Base-by-base conservation (phyloP, 2,797 vertebrate species). In the Epinephelus coioides region DNA sequence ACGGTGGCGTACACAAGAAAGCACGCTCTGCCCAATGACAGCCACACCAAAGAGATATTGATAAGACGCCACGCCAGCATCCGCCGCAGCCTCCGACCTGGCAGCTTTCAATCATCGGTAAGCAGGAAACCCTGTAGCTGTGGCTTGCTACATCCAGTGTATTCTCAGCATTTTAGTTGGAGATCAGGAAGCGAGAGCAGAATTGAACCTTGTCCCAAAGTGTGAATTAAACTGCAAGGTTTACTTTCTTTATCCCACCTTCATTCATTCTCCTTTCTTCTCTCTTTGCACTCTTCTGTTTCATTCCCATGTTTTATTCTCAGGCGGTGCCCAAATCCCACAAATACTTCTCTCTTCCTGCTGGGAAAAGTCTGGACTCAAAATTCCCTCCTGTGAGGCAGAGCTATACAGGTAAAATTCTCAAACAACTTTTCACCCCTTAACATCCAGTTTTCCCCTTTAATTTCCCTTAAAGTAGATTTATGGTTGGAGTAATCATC, bases 21-120 rank as follows among this genome's bases (percentile, higher is more conserved):
- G 79, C 96, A 98, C 13, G 92, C 96, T 14, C 92, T 99, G 81
- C 97, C 97, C 14, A 97, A 90, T 0, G 96, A 99, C 73, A 94
- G 88, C 71, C 97, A 96, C 43, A 94, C 95, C 63, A 97, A 94
- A 90, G 98, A 99, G 94, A 99, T 99, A 46, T 94, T 99, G 67
- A 97, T 99, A 86, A 96, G 98, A 59, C 95, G 97, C 0, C 95
- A 98, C 14, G 90, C 96, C 90, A 99, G 96, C 90, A 83, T 99
- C 75, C 95, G 96, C 18, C 96, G 96, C 57, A 99, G 97, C 91
- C 84, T 98, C 62, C 92, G 96, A 67, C 94, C 89, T 0, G 90
- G 92, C 51, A 95, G 91, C 86, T 91, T 91, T 53, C 92, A 91
- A 50, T 72, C 79, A 17, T 15, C 80, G 40, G 96, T 96, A 85